A percentile compares a stretch with the other conserved stretches of the same genome.
These are phyloP conservation scores for Cyprinodon diabolis DNA, from an alignment of 2,797 vertebrate genomes.

Conservation along the genomic window DNA sequence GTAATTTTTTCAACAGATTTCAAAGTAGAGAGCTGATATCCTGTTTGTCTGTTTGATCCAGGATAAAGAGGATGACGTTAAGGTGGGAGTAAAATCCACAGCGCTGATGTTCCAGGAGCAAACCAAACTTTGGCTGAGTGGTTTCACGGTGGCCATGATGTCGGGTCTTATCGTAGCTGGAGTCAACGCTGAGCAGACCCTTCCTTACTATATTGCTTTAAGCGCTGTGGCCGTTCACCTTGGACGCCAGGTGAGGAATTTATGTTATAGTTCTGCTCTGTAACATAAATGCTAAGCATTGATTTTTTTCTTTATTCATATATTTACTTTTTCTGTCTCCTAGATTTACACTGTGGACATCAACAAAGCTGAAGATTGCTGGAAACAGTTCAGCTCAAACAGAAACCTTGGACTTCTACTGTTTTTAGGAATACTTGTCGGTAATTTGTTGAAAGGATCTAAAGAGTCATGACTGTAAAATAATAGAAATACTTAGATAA, in stretches of 20 bases:
- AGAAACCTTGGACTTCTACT: conserved; percentile 89
- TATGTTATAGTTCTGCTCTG: background rate
- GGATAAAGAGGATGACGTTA: conserved; percentile 92
- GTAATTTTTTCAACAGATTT: background rate
- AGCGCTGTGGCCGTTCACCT: conserved; percentile 82
- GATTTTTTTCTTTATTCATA: background rate
- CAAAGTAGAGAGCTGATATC: background rate
- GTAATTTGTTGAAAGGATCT: conserved; percentile 89
- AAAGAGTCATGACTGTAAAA: conserved; percentile 56
- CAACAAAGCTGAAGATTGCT: conserved; percentile 91
- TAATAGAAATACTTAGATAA: conserved; percentile 31
- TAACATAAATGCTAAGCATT: background rate
- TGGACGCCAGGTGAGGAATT: conserved; percentile 84
- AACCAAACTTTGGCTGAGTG: conserved; percentile 91
- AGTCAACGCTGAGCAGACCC: conserved; percentile 84
- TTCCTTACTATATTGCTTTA: conserved; percentile 86
- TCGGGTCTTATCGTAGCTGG: conserved; percentile 84
- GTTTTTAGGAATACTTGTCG: conserved; percentile 88
- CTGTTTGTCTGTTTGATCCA: conserved; percentile 50
- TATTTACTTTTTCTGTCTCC: conserved; percentile 19
- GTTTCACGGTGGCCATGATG: conserved; percentile 88
- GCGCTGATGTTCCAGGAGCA: conserved; percentile 87
- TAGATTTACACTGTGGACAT: conserved; percentile 92
- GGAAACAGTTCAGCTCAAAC: conserved; percentile 94
- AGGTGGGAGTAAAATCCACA: conserved; percentile 93